Evolutionary conservation across 2,113 vertebrate species (phyloP).

Genomic region (Myrmecophaga tridactyla): DNA sequence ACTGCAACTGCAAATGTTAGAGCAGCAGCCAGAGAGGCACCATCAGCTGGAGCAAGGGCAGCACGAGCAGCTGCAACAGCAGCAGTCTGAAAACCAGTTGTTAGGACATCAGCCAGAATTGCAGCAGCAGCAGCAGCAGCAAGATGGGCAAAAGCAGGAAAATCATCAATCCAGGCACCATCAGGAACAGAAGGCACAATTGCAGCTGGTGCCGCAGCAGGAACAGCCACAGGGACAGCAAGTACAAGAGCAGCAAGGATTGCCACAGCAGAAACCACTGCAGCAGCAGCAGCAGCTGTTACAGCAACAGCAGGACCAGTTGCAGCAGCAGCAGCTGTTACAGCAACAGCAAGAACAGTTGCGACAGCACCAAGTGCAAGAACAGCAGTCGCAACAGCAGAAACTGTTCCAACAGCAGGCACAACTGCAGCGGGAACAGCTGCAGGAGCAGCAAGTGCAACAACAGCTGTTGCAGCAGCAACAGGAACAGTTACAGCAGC

Average conservation of each 20-base stretch:
- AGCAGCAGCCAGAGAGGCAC: neutral
- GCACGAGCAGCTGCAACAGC: neutral
- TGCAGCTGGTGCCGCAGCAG: neutral
- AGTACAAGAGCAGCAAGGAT: neutral
- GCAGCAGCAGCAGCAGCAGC: neutral
- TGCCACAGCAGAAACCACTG: neutral
- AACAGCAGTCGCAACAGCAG: neutral
- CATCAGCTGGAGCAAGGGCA: neutral
- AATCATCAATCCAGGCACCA: neutral
- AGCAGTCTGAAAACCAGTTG: neutral
- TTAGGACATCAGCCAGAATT: neutral
- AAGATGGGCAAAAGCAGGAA: neutral
- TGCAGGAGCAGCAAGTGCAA: neutral
- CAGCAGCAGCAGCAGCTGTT: neutral
- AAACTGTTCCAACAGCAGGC: neutral
- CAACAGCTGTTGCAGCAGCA: slow-evolving; percentile 11
- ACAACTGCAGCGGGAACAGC: neutral
- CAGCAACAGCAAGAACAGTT: neutral
- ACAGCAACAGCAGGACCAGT: neutral
- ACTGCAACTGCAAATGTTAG: neutral
- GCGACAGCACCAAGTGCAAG: neutral
- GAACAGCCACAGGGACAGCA: neutral
- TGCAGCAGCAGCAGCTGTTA: neutral
- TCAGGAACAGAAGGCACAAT: neutral
- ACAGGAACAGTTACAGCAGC: neutral